These are phyloP conservation scores for Leiothrix lutea DNA, from an alignment of 2,113 vertebrate genomes.

Conservation along the genomic window DNA sequence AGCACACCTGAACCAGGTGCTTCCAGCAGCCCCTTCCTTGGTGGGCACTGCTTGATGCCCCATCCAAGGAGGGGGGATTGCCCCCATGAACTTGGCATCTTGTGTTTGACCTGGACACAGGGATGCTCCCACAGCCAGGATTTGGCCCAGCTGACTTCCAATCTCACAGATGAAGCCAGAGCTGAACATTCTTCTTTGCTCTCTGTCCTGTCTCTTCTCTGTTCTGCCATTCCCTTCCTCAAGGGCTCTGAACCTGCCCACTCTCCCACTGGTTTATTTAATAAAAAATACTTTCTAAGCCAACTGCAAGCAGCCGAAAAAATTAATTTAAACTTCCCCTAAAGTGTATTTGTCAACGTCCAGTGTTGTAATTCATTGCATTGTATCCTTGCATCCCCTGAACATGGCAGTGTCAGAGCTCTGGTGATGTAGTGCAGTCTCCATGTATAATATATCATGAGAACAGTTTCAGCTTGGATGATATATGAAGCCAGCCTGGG, in stretches of 20 bases:
- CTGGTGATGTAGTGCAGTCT: slow-evolving; percentile 67
- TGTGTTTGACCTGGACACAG: fast-evolving
- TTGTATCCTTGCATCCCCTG: slow-evolving; percentile 64
- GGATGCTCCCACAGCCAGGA: not conserved
- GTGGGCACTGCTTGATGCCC: not conserved
- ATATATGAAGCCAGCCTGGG: slow-evolving; percentile 63
- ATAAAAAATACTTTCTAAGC: slow-evolving; percentile 72
- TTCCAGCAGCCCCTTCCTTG: fast-evolving
- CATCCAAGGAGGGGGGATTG: fast-evolving
- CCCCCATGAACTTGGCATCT: not conserved
- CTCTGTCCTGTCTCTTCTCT: not conserved
- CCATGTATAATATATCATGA: slow-evolving; percentile 70
- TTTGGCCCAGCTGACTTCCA: not conserved
- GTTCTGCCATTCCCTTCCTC: not conserved
- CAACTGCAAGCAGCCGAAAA: slow-evolving; percentile 71
- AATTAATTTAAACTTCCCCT: slow-evolving; percentile 74
- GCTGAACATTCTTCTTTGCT: not conserved
- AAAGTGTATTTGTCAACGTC: slow-evolving; percentile 76
- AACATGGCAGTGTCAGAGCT: slow-evolving; percentile 70
- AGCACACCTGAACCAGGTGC: not conserved
- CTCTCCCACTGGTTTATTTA: slow-evolving; percentile 67
- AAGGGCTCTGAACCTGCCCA: not conserved
- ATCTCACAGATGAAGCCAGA: not conserved
- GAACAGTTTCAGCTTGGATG: slow-evolving; percentile 65
- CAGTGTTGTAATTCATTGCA: slow-evolving; percentile 69